Percentiles rank a stretch among this genome's conserved stretches.
phyloP scores from a whole-genome alignment of 2,797 vertebrate genomes.

The Pipistrellus pygmaeus region DNA sequence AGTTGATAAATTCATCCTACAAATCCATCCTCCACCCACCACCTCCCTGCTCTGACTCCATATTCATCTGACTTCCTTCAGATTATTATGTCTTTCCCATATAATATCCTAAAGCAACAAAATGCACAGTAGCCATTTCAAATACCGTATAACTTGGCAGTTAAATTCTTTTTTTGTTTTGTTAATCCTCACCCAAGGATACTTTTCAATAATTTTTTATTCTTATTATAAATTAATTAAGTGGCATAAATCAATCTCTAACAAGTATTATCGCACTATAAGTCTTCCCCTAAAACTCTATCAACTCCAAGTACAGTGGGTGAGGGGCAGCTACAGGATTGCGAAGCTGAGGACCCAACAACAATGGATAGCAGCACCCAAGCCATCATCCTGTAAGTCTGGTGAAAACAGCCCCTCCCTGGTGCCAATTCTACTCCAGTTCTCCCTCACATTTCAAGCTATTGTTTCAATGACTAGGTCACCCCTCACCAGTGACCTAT shows the following conservation, averaged over 20 bases:
- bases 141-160: not conserved
- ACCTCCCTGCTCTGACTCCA: constrained; percentile 7
- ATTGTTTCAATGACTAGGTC: not conserved
- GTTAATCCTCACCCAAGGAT: too few relatives aligned
- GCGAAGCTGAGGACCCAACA: not conserved
- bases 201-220: not conserved
- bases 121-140: not conserved
- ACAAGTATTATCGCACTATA: not conserved
- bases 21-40: not conserved
- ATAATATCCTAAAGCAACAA: not conserved
- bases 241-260: not conserved
- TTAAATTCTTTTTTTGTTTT: not conserved
- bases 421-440: not conserved
- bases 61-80: not conserved
- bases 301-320: not conserved
- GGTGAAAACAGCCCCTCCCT: not conserved
- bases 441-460: not conserved
- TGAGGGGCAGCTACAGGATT: not conserved
- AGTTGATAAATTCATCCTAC: not conserved
- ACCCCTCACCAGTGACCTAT: not conserved
- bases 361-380: not conserved
- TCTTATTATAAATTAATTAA: constrained; percentile 59
- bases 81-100: not conserved
- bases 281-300: constrained; percentile 23
- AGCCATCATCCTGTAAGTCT: not conserved